Base-by-base conservation (phyloP, 2,888 invertebrate species). In the Carcina quercana region DNA sequence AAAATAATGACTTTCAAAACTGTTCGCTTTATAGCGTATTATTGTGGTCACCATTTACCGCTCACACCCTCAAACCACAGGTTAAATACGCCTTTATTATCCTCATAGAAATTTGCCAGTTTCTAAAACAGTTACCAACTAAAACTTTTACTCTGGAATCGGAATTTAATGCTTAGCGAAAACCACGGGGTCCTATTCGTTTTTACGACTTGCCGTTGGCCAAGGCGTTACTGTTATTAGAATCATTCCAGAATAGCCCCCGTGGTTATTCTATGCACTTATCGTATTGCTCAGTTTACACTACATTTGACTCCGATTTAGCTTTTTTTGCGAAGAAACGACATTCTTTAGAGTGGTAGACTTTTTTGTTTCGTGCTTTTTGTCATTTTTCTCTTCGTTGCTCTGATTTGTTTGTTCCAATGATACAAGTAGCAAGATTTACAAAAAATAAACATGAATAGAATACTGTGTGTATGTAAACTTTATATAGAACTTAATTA, bases 221-320 rank as follows among this genome's bases (percentile, higher is more conserved):
- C 51, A 51, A 50, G 55, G 55, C n/a, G 58, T 61, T 54, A 71
- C 55, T 59, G 73, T 73, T 74, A 74, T 73, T 67, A 59, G 64
- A 59, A 64, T 59, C 54, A 63, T 59, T 60, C 44, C 43, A 42
- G 43, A 54, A 71, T 62, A 50, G 61, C 55, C 48, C 43, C 37
- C 40, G 15, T 13, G 30, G 12, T 30, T 30, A 20, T 3, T 11
- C 19, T 42, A 53, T 63, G 61, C 63, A 60, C 60, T 63, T 62
- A 63, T 56, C 47, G 43, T 40, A 37, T 41, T 40, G 38, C 50
- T 12, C 37, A 44, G 41, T 53, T 50, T 45, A 42, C 45, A 48
- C 44, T 25, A 37, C 34, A 31, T 45, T 41, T 25, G n/a, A n/a
- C n/a, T n/a, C n/a, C n/a, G n/a, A n/a, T n/a, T n/a, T n/a, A n/a